phyloP scores from a whole-genome alignment of 2,888 invertebrate genomes.

The Zaprionus bogoriensis region DNA sequence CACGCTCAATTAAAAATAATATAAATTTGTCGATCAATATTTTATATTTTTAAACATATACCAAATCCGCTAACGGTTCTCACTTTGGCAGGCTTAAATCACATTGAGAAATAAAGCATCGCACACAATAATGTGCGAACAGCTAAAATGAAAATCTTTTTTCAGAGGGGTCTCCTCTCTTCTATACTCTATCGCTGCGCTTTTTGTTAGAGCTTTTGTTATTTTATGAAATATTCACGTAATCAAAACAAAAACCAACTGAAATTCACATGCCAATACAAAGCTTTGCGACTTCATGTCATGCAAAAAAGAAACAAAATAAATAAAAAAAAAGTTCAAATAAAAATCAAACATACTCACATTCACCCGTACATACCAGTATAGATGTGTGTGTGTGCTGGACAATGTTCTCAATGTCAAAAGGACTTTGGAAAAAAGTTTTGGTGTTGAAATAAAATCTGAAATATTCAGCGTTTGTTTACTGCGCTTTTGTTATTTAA shows the following conservation, averaged over 20 bases:
- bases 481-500: conserved; percentile 25
- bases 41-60: conserved; percentile 29
- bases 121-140: not conserved
- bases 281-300: conserved; percentile 14
- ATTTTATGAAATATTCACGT: conserved; percentile 45
- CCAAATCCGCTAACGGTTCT: too few species aligned
- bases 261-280: conserved; percentile 3
- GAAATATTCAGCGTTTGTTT: conserved; percentile 11
- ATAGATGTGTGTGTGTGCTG: not conserved
- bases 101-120: not conserved
- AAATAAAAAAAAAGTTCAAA: not conserved
- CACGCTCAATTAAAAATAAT: too few species aligned
- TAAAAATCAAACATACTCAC: not conserved
- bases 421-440: conserved; percentile 5
- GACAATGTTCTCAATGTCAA: conserved; percentile 19
- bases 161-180: not conserved
- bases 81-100: conserved; percentile 7
- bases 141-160: not conserved
- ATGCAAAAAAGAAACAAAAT: not conserved
- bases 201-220: conserved; percentile 12
- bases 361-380: not conserved
- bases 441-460: not conserved
- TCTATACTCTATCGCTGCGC: conserved; percentile 25
- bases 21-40: not conserved
- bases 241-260: conserved; percentile 24